These are phyloP conservation scores for Drosophila neocordata DNA, from an alignment of 1,140 invertebrate species.

Conservation along the genomic window DNA sequence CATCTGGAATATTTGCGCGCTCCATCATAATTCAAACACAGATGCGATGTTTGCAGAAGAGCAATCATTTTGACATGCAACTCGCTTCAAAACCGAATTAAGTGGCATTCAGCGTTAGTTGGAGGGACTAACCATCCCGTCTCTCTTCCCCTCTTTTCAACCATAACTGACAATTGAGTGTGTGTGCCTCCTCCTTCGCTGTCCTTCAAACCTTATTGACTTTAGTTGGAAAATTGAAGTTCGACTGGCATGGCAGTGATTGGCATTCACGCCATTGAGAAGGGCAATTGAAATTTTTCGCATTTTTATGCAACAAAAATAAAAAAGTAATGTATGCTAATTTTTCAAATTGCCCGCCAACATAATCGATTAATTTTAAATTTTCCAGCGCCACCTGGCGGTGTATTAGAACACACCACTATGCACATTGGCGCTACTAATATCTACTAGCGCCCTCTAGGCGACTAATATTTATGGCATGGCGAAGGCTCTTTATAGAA, in stretches of 20 bases:
- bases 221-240: slow-evolving; percentile 27
- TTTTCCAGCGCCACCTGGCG: not conserved
- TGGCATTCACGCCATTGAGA: slow-evolving; percentile 61
- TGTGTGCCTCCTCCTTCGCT: not conserved
- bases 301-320: not conserved
- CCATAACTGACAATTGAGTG: slow-evolving; percentile 11
- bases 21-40: slow-evolving; percentile 87
- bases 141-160: not conserved
- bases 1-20: slow-evolving; percentile 86
- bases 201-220: slow-evolving; percentile 2
- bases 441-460: not conserved
- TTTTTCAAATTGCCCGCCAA: not conserved
- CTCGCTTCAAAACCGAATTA: slow-evolving; percentile 81
- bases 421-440: no score
- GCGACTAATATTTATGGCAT: not conserved
- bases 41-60: slow-evolving; percentile 86
- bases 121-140: slow-evolving; percentile 31
- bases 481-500: no score
- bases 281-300: slow-evolving; percentile 23
- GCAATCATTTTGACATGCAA: slow-evolving; percentile 87
- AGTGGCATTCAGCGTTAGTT: slow-evolving; percentile 76
- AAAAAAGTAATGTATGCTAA: not conserved
- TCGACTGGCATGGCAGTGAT: slow-evolving; percentile 52
- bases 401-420: not conserved
- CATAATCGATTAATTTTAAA: not conserved